Base-by-base conservation (phyloP, 2,888 invertebrate genomes). In the Hecatera dysodea region DNA sequence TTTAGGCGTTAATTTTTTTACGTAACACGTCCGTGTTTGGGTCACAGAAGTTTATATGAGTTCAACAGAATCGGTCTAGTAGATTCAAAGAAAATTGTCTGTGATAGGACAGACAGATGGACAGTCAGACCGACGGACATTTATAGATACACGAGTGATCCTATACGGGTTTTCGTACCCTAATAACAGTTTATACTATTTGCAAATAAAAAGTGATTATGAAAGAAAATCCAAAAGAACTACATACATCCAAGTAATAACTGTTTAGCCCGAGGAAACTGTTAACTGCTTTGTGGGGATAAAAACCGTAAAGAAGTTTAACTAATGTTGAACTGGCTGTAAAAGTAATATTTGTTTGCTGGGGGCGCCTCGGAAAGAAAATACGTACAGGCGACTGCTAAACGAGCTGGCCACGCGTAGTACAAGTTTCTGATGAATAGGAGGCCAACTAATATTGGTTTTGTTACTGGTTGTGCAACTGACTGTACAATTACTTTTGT, bases 281-380 rank as follows among this genome's bases (percentile, higher is more conserved):
- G 57, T 19, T 39, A 67, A 67, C 27, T 74, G 60, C 63, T 78
- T 81, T 78, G 79, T 29, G 66, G 39, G 42, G 39, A 66, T 60
- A 62, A 72, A 75, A 71, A 53, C 61, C 39, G 48, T 71, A 57
- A 76, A 77, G 50, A 27, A 81, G 66, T 71, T 78, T 71, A 56
- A 64, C 52, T 76, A 19, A 56, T 75, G 52, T 70, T 80, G 46
- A 76, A 67, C 44, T 39, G 60, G 44, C 29, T 48, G 78, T 61
- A 50, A 76, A 77, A 81, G 66, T 78, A 61, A 77, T 77, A 65
- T 76, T 78, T 77, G 64, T 71, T 71, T 62, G 67, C 62, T 33
- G 9, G 19, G 48, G 36, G 61, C 46, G 19, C 36, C 9, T 1
- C 1, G 46, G 17, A 24, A 62, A 39, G 44, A 9, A 61, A 65